Conservation (phyloP, 2,797 vertebrate species). For the Premnoplex brunnescens region DNA sequence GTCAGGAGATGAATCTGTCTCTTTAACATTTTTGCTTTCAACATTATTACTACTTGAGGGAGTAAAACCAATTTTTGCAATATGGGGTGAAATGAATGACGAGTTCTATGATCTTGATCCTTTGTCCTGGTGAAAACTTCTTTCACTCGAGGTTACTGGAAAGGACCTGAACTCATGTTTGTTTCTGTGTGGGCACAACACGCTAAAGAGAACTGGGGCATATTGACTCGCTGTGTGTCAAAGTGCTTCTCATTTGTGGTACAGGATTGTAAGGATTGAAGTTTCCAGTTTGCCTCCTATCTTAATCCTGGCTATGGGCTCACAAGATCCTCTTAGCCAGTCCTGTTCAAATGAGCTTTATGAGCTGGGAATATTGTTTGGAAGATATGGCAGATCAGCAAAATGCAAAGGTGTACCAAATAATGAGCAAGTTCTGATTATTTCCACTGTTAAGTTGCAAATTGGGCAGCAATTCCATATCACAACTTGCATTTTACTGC, state of each 20-base stretch:
- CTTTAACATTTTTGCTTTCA: slow-evolving; percentile 14
- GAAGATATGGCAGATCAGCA: background rate
- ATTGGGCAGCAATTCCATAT: background rate
- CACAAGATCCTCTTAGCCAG: background rate
- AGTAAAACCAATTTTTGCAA: slow-evolving; percentile 22
- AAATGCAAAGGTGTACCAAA: background rate
- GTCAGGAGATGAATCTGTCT: background rate
- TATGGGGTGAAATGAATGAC: background rate
- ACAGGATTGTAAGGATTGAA: background rate
- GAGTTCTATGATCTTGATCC: slow-evolving; percentile 4
- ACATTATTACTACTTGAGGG: background rate
- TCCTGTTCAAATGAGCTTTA: background rate
- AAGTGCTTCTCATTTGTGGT: background rate
- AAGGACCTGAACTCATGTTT: background rate
- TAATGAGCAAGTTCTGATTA: background rate
- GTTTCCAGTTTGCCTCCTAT: background rate
- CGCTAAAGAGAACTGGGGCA: background rate
- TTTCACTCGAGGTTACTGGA: background rate
- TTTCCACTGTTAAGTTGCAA: background rate
- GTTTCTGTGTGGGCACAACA: background rate
- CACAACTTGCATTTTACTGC: background rate
- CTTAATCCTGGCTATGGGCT: background rate
- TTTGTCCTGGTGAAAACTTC: slow-evolving; percentile 33
- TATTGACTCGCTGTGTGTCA: background rate
- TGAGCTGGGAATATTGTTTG: background rate